phyloP scores from a whole-genome alignment of 2,888 invertebrate genomes.

The Ophion costatus region DNA sequence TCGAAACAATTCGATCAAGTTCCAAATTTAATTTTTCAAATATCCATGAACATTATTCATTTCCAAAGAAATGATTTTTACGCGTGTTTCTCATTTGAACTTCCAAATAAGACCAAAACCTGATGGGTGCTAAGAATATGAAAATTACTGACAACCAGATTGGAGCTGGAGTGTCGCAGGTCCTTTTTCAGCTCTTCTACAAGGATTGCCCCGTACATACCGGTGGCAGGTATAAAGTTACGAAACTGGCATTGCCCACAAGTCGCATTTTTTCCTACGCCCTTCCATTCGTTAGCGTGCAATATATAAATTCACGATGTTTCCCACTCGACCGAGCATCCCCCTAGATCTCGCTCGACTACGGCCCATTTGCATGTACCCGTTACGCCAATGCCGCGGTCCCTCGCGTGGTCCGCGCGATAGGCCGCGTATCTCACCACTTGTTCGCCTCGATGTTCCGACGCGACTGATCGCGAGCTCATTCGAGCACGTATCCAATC shows the following conservation, averaged over 20 bases:
- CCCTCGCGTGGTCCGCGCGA: conserved; percentile 33
- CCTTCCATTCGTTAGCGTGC: neutral
- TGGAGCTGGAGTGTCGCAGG: too few relatives aligned
- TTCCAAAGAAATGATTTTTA: too few relatives aligned
- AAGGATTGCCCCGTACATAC: neutral
- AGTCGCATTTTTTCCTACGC: neutral
- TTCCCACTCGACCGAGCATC: neutral
- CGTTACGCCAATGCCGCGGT: conserved; percentile 17
- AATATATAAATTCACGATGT: conserved; percentile 3
- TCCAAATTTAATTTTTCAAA: too few relatives aligned
- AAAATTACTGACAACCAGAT: too few relatives aligned
- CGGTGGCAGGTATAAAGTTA: neutral
- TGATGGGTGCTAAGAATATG: too few relatives aligned
- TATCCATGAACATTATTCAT: too few relatives aligned
- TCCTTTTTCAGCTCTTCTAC: neutral
- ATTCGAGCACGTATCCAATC: too few relatives aligned
- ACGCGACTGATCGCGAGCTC: conserved; percentile 15
- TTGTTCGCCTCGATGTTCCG: conserved; percentile 61
- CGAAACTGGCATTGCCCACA: neutral
- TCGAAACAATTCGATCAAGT: too few relatives aligned
- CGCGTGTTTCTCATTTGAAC: too few relatives aligned
- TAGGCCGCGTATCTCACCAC: conserved; percentile 58
- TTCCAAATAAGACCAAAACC: too few relatives aligned
- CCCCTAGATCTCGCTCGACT: conserved; percentile 16
- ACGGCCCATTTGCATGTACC: conserved; percentile 39